Base-by-base conservation (phyloP, 2,113 vertebrate genomes). In the Daubentonia madagascariensis region DNA sequence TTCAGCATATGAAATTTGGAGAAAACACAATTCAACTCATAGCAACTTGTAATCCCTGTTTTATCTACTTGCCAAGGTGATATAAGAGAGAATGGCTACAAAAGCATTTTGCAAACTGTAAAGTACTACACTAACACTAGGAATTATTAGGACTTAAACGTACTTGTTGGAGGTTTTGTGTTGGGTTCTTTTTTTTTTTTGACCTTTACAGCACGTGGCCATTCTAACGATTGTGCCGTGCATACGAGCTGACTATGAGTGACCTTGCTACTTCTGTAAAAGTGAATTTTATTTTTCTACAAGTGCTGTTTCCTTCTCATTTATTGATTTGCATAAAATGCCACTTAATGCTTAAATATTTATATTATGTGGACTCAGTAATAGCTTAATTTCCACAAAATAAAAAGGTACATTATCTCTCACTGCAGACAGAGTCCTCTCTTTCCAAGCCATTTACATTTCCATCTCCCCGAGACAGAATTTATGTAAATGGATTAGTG, bases 261-360 rank as follows among this genome's bases (percentile, higher is more conserved):
- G 10, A 37, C 5, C 75, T 79, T 86, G 6, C 59, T 48, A 65
- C 63, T 37, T 79, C 45, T 23, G 20, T 67, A 52, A 79, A 90
- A 85, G 61, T 61, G 18, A 91, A 87, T 40, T 85, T 43, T 86
- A 45, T 88, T 91, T 94, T 93, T 91, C 72, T 75, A 18, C 40
- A 83, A 91, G 14, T n/a, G 9, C 45, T 68, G 17, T 85, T 95
- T 88, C 52, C 65, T 79, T 97, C 85, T 92, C n/a, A 25, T 72
- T 90, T 91, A 91, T 87, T 85, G 93, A 94, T 92, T 95, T 94
- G 95, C 68, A 84, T 96, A 81, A 97, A 92, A 80, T 75, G 25
- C 17, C 63, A 70, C 32, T 91, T 73, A 57, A 76, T 80, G 85
- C 40, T 96, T 88, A 95, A 94, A 83, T 97, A 97, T 96, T 95